Evolutionary conservation across 2,113 vertebrate species (phyloP).

Genomic region (Lynx canadensis): DNA sequence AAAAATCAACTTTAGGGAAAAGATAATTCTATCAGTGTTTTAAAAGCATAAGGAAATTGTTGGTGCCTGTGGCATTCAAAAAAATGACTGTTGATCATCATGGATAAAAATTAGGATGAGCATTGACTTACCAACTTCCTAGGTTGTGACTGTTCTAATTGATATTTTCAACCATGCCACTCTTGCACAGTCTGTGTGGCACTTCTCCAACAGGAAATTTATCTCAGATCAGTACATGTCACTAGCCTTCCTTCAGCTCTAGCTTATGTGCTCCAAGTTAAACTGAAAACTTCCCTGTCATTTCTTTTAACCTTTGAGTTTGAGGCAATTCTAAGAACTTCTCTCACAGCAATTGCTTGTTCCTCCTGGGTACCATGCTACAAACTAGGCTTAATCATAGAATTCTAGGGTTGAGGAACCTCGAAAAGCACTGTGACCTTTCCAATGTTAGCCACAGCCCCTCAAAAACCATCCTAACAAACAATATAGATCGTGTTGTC

Average conservation of each 20-base stretch:
- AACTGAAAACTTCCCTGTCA: constrained; percentile 16
- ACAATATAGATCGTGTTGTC: not conserved
- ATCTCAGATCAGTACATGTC: not conserved
- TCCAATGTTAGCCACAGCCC: not conserved
- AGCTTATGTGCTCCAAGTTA: not conserved
- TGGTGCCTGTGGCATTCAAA: not conserved
- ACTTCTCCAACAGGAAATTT: constrained; percentile 35
- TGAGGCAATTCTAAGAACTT: constrained; percentile 43
- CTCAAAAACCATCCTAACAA: not conserved
- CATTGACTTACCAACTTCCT: not conserved
- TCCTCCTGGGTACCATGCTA: not conserved
- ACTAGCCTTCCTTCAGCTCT: not conserved
- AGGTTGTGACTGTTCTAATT: not conserved
- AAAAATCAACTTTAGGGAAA: not conserved
- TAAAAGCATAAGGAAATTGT: not conserved
- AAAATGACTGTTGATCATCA: not conserved
- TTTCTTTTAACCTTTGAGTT: constrained; percentile 55
- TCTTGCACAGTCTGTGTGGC: not conserved
- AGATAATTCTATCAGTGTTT: not conserved
- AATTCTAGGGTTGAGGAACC: constrained; percentile 35
- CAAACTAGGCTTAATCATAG: constrained; percentile 10
- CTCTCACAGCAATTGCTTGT: not conserved
- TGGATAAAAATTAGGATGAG: not conserved
- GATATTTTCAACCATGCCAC: not conserved
- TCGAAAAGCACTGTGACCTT: not conserved